phyloP scores from a whole-genome alignment of 2,888 invertebrate species.

The Drosophila borborema region DNA sequence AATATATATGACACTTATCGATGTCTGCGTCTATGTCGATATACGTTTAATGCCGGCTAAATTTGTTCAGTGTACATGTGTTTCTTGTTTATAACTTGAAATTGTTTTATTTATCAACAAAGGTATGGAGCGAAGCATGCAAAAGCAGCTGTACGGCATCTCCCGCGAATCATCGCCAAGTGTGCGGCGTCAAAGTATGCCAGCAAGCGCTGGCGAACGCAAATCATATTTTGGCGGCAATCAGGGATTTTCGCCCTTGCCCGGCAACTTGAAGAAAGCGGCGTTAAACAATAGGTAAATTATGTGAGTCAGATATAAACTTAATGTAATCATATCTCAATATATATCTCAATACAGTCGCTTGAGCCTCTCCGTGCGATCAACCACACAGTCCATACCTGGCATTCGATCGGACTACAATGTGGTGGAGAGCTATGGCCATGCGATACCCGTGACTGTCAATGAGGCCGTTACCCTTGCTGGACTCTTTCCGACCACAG shows the following conservation, averaged over 20 bases:
- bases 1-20: neutral
- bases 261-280: constrained; percentile 69
- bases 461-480: constrained; percentile 95
- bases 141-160: constrained; percentile 73
- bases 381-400: constrained; percentile 89
- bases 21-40: neutral
- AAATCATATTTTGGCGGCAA: constrained; percentile 78
- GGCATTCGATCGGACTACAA: constrained; percentile 91
- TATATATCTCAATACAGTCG: constrained; percentile 80
- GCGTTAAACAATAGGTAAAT: constrained; percentile 66
- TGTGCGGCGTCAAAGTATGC: constrained; percentile 68
- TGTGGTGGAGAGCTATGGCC: constrained; percentile 92
- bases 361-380: constrained; percentile 87
- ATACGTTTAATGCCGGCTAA: constrained; percentile 34
- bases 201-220: constrained; percentile 57
- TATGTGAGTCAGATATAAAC: accelerated
- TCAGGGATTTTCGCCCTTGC: constrained; percentile 25
- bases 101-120: constrained; percentile 9
- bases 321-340: neutral
- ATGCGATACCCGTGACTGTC: constrained; percentile 93
- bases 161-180: constrained; percentile 74
- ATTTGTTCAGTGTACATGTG: constrained; percentile 51
- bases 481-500: constrained; percentile 86
- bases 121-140: constrained; percentile 58
- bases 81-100: constrained; percentile 43